A percentile compares a stretch with the other conserved stretches of the same genome.
Evolutionary conservation across 2,888 invertebrate genomes (phyloP).

Genomic region (Nymphalis polychloros): DNA sequence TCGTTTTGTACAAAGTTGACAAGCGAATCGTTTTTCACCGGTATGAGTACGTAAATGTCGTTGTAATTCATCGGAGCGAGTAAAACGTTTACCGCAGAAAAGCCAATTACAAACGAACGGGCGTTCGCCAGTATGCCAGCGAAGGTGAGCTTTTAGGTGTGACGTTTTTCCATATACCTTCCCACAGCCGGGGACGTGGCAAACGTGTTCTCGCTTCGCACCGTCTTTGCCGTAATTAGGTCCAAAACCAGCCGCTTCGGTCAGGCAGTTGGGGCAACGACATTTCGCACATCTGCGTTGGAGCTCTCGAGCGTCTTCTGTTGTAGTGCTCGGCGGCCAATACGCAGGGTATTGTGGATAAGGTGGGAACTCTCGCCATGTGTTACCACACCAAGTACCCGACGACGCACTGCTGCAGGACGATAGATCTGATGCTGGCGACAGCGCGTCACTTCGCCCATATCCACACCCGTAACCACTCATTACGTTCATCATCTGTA

Average conservation of each 20-base stretch:
- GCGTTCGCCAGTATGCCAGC: constrained; percentile 96
- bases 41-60: constrained; percentile 94
- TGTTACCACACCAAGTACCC: constrained; percentile 63
- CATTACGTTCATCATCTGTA: constrained; percentile 78
- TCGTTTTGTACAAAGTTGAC: constrained; percentile 92
- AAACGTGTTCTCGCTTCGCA: constrained; percentile 91
- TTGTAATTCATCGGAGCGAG: constrained; percentile 94
- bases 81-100: constrained; percentile 94
- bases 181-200: constrained; percentile 93
- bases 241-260: constrained; percentile 88
- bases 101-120: constrained; percentile 95
- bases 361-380: constrained; percentile 70
- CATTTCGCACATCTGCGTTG: constrained; percentile 89
- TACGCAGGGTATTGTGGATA: constrained; percentile 77
- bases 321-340: constrained; percentile 70
- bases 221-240: constrained; percentile 87
- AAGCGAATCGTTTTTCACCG: constrained; percentile 93
- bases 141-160: constrained; percentile 94
- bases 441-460: constrained; percentile 78
- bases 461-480: constrained; percentile 70
- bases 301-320: constrained; percentile 77
- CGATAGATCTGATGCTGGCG: constrained; percentile 71
- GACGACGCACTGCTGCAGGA: constrained; percentile 75
- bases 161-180: constrained; percentile 96
- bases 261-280: constrained; percentile 90